These are phyloP conservation scores for Diadumene lineata DNA, from an alignment of 92 coral and sea anemone species.

Conservation along the genomic window DNA sequence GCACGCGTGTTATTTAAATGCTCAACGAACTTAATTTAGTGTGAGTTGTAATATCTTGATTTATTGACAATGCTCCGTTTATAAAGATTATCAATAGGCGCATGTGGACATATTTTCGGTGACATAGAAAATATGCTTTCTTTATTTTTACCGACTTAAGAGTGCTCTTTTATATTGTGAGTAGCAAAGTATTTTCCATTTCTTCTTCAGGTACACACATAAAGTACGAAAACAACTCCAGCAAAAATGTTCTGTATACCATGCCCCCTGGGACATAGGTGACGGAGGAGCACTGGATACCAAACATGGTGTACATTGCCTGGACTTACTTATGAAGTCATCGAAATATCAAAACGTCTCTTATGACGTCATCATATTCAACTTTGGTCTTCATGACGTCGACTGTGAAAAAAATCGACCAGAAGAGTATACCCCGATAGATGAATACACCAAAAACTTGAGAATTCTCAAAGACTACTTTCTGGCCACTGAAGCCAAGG, in stretches of 20 bases:
- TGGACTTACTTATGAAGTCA: slow-evolving; percentile 53
- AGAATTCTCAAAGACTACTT: slow-evolving; percentile 33
- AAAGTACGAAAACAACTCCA: slow-evolving; percentile 45
- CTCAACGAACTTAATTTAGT: too few species aligned
- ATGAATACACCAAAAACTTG: slow-evolving; percentile 52
- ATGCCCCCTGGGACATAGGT: slow-evolving; percentile 79
- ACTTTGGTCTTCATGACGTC: slow-evolving; percentile 84
- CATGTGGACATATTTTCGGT: too few species aligned
- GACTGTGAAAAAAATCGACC: slow-evolving; percentile 36
- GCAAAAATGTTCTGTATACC: slow-evolving; percentile 60
- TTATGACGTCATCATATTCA: slow-evolving; percentile 76
- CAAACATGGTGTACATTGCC: slow-evolving; percentile 67
- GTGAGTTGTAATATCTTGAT: too few species aligned
- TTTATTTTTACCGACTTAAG: too few species aligned
- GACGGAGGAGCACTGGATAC: slow-evolving; percentile 92
- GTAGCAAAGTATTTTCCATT: background rate
- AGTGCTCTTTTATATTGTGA: too few species aligned
- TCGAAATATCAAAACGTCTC: slow-evolving; percentile 29
- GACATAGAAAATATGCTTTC: too few species aligned
- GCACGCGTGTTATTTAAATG: too few species aligned
- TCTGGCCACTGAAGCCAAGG: slow-evolving; percentile 41
- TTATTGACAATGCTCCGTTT: too few species aligned
- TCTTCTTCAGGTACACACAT: background rate
- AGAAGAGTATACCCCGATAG: slow-evolving; percentile 58
- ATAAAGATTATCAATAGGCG: too few species aligned